These are phyloP conservation scores for Galeopsomyia nigrocyanea DNA, from an alignment of 2,888 invertebrate genomes.

Conservation along the genomic window DNA sequence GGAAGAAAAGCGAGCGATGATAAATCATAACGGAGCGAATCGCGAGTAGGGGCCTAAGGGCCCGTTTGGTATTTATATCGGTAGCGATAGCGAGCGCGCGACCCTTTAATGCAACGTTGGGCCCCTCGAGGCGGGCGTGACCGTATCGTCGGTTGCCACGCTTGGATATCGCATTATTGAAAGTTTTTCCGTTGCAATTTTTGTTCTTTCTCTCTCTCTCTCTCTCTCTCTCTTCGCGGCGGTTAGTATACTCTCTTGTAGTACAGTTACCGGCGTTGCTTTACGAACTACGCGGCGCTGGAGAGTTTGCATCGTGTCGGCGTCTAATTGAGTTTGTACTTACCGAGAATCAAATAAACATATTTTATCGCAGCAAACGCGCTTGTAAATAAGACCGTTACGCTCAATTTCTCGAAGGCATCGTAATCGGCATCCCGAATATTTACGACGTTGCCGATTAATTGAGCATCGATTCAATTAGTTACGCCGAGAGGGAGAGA, in stretches of 20 bases:
- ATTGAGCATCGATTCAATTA: constrained; percentile 65
- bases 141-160: constrained; percentile 1
- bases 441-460: constrained; percentile 64
- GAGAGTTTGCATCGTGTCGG: background rate
- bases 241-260: background rate
- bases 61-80: constrained; percentile 31
- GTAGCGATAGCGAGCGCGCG: constrained; percentile 17
- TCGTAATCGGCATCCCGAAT: constrained; percentile 59
- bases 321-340: constrained; percentile 40
- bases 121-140: constrained; percentile 29
- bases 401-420: constrained; percentile 7
- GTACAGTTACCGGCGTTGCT: background rate
- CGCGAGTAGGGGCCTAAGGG: background rate
- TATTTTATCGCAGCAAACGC: constrained; percentile 28
- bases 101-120: constrained; percentile 23
- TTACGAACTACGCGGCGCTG: background rate
- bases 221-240: constrained; percentile 2
- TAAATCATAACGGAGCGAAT: too few relatives aligned
- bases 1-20: too few relatives aligned
- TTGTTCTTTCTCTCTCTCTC: constrained; percentile 5
- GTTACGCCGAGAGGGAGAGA: constrained; percentile 54
- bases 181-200: too few relatives aligned
- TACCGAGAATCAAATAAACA: constrained; percentile 40
- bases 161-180: background rate
- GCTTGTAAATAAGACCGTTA: constrained; percentile 35